Base-by-base conservation (phyloP, 2,888 invertebrate genomes). In the Cotesia congregata region DNA sequence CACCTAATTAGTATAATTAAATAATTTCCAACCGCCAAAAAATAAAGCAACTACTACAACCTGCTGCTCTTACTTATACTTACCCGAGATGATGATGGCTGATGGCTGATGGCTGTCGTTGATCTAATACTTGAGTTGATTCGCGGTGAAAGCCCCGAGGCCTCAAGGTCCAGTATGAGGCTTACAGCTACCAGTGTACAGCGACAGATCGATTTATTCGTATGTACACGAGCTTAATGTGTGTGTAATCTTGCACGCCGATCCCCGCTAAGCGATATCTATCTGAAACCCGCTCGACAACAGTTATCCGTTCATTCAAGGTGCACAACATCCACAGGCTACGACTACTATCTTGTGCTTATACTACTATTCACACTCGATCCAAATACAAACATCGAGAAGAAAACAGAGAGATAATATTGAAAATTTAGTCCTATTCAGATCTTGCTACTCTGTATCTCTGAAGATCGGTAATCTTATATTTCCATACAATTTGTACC, bases 101-200 rank as follows among this genome's bases (percentile, higher is more conserved):
- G 12, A 50, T 12, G 12, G 50, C 7, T 50, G 50, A 50, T 50
- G 77, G 76, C 9, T 15, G 61, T 61, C 5, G 39, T 39, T 71
- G 62, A n/a, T 39, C 61, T 38, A 39, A 71, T 60, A 38, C 71
- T 38, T 39, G 62, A 38, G 71, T 50, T 38, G 62, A 71, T 81
- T 83, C 83, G 82, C 81, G 83, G 84, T 85, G 85, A 84, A 85
- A 86, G 86, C 83, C 83, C 82, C 82, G 77, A 72, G 81, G 81
- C 83, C 67, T 82, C 85, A 85, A 86, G 84, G 83, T 84, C 85
- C 84, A 80, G 50, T 69, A 69, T 68, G 60, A 68, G 40, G 39
- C 72, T 15, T 39, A 40, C 15, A 17, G 60, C 60, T 70, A 30
- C 60, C 9, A 12, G 30, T 30, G 30, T 30, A 30, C 30, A 30